Evolutionary conservation across 2,888 invertebrate species (phyloP), one percentile per base, ranked within the genome.

Genomic region (Catocala sponsa): DNA sequence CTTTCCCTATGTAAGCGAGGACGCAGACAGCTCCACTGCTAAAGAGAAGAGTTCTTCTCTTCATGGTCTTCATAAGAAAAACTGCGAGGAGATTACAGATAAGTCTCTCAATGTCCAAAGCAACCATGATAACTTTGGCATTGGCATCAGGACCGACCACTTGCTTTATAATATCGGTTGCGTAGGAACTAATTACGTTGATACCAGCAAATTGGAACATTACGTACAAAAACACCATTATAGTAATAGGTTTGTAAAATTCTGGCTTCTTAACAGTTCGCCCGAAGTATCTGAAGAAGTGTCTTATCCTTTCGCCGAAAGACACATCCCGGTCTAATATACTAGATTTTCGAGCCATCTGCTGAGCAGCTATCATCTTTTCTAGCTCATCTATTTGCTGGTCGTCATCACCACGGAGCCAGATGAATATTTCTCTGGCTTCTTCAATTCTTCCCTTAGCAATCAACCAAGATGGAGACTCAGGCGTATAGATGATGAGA

Each of bases 121-220:
- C 91, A 0, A 97, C 92, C 82, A 96, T 97, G 32, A 96, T 95
- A 44, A 96, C 77, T 56, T 96, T 95, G 0, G 95, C 95, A 74
- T 96, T 95, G 0, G 96, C 94, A 0, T 94, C 91, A 4, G 95
- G 94, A 0, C 96, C 96, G 0, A 97, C 94, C 0, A 95, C 94
- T 63, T 95, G 91, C 7, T 85, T 86, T 59, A 97, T 95, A 51
- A 97, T 96, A 72, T 95, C 95, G 35, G 96, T 96, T 0, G 96
- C 95, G 71, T 97, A 97, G 0, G 96, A 97, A 52, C 96, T 95
- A 15, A 97, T 94, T 0, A 96, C 96, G 73, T 96, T 97, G 7
- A 96, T 95, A 0, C 97, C 97, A 32, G 96, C 95, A 63, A 97
- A 95, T 80, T 97, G 97, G 74, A 96, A 96, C 79, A 96, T 95